Percentiles rank a stretch among this genome's conserved stretches.
Conservation (phyloP, 2,113 vertebrate species). For the Hippocampus mohnikei region DNA sequence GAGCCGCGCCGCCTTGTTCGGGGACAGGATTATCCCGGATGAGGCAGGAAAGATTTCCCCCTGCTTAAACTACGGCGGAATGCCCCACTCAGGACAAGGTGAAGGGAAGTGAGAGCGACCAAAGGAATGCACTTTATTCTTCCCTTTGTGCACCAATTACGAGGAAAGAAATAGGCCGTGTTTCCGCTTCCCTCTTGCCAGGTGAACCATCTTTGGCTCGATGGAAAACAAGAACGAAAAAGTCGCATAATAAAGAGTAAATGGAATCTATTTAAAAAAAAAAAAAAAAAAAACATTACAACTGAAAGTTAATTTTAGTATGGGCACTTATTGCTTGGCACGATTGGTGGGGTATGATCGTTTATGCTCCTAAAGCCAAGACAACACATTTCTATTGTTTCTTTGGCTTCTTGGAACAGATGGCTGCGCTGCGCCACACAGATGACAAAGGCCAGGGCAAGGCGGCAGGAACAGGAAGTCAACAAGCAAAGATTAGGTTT, state of each 20-base stretch:
- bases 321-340: neutral
- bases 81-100: conserved; percentile 65
- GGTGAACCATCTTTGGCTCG: neutral
- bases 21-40: conserved; percentile 65
- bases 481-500: too few relatives aligned
- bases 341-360: neutral
- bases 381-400: neutral
- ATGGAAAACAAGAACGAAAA: neutral
- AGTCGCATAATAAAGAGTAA: neutral
- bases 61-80: conserved; percentile 72
- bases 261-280: neutral
- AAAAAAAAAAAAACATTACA: neutral
- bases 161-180: neutral
- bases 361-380: neutral
- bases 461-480: neutral
- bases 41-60: conserved; percentile 73
- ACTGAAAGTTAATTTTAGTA: neutral
- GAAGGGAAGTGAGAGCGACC: conserved; percentile 57
- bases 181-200: neutral
- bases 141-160: conserved; percentile 49
- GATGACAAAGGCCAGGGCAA: neutral
- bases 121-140: conserved; percentile 49
- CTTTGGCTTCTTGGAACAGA: neutral
- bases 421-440: too few relatives aligned
- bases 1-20: conserved; percentile 44